phyloP scores from a whole-genome alignment of 2,113 vertebrate genomes.

The Lethenteron reissneri region DNA sequence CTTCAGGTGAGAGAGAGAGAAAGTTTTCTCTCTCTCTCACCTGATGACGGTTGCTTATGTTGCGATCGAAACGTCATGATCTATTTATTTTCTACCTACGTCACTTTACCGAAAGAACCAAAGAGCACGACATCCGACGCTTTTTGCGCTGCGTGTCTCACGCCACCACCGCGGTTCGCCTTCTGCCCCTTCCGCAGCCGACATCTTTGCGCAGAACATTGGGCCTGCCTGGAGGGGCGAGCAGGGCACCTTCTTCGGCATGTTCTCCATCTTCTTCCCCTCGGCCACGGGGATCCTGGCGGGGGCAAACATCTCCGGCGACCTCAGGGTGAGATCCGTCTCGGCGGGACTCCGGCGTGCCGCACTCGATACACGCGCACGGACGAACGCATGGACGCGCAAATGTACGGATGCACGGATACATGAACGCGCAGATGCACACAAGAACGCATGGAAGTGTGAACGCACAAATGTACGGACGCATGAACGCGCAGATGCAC shows the following conservation, averaged over 20 bases:
- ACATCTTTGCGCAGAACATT: background rate
- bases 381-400: background rate
- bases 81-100: too few relatives aligned
- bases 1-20: too few relatives aligned
- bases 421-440: background rate
- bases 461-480: background rate
- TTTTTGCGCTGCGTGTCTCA: too few relatives aligned
- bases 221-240: background rate
- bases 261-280: constrained; percentile 98
- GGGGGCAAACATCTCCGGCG: constrained; percentile 88
- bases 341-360: too few relatives aligned
- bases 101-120: too few relatives aligned
- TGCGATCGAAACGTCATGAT: too few relatives aligned
- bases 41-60: too few relatives aligned
- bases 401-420: background rate
- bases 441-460: background rate
- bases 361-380: background rate
- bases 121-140: too few relatives aligned
- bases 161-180: background rate
- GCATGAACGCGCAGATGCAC: background rate
- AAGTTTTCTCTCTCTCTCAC: too few relatives aligned
- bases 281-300: constrained; percentile 84
- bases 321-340: constrained; percentile 42
- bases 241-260: constrained; percentile 47
- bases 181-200: background rate